These are phyloP conservation scores for Caenorhabditis sp. DNA, from an alignment of 2,888 invertebrate genomes.

Conservation along the genomic window DNA sequence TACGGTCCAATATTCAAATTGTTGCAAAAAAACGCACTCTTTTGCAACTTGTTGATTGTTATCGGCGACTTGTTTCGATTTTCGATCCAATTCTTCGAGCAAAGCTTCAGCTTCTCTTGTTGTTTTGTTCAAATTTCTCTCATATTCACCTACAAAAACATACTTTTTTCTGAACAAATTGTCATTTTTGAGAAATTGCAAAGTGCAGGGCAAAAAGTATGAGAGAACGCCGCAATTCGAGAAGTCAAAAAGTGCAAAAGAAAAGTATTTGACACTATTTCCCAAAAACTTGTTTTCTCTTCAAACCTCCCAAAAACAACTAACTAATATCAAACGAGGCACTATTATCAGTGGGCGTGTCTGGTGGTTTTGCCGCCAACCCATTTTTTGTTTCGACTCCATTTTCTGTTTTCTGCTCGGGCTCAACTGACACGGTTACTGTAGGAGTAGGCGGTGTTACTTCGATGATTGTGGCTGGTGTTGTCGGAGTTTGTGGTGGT, in stretches of 20 bases:
- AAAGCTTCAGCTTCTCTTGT: slow-evolving; percentile 23
- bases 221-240: too few species aligned
- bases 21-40: slow-evolving; percentile 13
- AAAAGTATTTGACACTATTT: too few species aligned
- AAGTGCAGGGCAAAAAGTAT: too few species aligned
- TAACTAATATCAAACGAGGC: slow-evolving; percentile 38
- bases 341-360: slow-evolving; percentile 13
- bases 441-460: slow-evolving; percentile 27
- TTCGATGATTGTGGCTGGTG: slow-evolving; percentile 33
- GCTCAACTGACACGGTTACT: slow-evolving; percentile 3
- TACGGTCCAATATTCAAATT: too few species aligned
- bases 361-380: neutral
- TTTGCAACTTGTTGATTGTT: slow-evolving; percentile 24
- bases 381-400: neutral
- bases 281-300: too few species aligned
- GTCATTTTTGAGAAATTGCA: too few species aligned
- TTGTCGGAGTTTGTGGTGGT: slow-evolving; percentile 16
- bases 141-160: slow-evolving; percentile 30
- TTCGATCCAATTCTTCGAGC: slow-evolving; percentile 32
- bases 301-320: neutral
- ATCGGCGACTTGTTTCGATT: slow-evolving; percentile 26
- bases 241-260: too few species aligned
- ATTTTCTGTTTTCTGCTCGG: neutral
- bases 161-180: too few species aligned
- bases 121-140: slow-evolving; percentile 27